Evolutionary conservation across 2,888 invertebrate genomes (phyloP).

Genomic region (Terebella lapidaria): DNA sequence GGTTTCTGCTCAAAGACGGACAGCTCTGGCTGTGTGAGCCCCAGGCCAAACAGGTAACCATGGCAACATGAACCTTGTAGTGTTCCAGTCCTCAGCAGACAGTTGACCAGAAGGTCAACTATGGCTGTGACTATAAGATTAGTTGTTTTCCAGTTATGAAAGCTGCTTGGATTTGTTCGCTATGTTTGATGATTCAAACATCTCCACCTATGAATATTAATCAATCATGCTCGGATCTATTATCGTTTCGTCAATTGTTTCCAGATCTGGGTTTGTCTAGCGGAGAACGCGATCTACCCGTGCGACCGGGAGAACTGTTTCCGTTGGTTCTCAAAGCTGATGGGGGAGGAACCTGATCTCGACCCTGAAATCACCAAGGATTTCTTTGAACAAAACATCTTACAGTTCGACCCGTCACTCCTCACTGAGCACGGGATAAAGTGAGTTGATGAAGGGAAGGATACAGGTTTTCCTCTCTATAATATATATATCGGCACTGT

Average conservation of each 20-base stretch:
- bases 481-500: neutral
- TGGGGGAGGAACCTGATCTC: slow-evolving; percentile 83
- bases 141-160: no score
- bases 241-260: neutral
- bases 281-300: slow-evolving; percentile 85
- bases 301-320: slow-evolving; percentile 94
- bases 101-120: no score
- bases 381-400: slow-evolving; percentile 91
- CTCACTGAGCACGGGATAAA: slow-evolving; percentile 93
- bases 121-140: no score
- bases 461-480: neutral
- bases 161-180: no score
- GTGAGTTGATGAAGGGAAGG: slow-evolving; percentile 56
- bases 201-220: no score
- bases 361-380: slow-evolving; percentile 93
- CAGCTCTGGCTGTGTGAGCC: slow-evolving; percentile 94
- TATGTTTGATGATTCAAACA: no score
- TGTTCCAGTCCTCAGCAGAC: no score
- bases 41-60: slow-evolving; percentile 73
- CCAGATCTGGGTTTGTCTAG: slow-evolving; percentile 83
- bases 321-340: slow-evolving; percentile 80
- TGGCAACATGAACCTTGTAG: no score
- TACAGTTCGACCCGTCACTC: slow-evolving; percentile 83
- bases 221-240: no score
- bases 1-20: slow-evolving; percentile 67